phyloP scores from a whole-genome alignment of 1,140 invertebrate species.

The Hetaerina americana region DNA sequence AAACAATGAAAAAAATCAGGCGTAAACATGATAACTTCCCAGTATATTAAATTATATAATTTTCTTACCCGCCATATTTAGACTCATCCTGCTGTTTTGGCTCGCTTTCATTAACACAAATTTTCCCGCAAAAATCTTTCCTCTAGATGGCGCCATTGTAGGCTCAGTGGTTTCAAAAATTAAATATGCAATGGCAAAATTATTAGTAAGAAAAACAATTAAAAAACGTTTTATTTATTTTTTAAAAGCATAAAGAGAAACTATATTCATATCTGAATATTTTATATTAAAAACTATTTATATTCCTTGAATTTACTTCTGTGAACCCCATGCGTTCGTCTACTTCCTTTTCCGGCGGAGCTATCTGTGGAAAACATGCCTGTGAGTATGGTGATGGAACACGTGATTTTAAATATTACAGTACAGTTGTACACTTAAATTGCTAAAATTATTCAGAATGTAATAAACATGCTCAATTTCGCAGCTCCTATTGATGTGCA shows the following conservation, averaged over 20 bases:
- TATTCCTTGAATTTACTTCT: not conserved
- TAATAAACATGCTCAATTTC: not conserved
- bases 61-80: not conserved
- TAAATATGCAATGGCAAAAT: too few species aligned
- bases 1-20: not conserved
- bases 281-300: not conserved
- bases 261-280: too few species aligned
- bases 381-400: conserved; percentile 5
- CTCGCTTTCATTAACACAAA: not conserved
- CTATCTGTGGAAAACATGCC: conserved; percentile 4
- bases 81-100: not conserved
- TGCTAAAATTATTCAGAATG: not conserved
- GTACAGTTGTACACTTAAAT: not conserved
- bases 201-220: not conserved
- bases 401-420: not conserved
- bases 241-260: too few species aligned
- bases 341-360: conserved; percentile 4
- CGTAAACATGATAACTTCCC: too few species aligned
- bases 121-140: not conserved
- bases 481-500: not conserved
- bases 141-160: not conserved
- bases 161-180: too few species aligned
- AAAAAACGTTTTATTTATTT: not conserved
- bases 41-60: too few species aligned
- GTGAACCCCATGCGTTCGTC: not conserved